A percentile compares a stretch with the other conserved stretches of the same genome.
phyloP scores from a whole-genome alignment of 2,888 invertebrate genomes.

The Gymnoscelis rufifasciata region DNA sequence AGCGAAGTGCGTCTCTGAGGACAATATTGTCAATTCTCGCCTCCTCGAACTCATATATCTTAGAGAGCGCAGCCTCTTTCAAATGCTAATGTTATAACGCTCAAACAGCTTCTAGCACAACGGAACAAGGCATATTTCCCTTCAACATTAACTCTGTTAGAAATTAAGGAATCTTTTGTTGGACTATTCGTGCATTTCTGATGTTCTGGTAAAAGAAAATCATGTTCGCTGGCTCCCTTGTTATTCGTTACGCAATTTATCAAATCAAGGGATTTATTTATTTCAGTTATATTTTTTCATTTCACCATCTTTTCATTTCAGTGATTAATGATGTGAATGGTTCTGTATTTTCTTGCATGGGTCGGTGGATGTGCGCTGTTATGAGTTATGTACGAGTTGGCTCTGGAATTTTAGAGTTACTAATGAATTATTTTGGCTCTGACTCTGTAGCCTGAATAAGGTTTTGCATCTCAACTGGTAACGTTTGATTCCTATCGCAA shows the following conservation, averaged over 20 bases:
- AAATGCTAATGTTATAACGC: constrained; percentile 43
- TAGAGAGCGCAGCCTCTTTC: constrained; percentile 44
- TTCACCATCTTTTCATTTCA: neutral
- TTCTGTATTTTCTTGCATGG: neutral
- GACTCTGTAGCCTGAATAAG: no score
- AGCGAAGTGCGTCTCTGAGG: constrained; percentile 40
- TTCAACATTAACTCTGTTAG: constrained; percentile 30
- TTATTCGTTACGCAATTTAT: constrained; percentile 18
- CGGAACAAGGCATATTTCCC: constrained; percentile 27
- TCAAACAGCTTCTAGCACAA: constrained; percentile 29
- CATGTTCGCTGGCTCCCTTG: constrained; percentile 25
- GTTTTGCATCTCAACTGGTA: no score
- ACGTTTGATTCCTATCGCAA: no score
- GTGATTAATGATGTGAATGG: neutral
- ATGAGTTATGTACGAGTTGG: no score
- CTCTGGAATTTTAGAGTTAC: no score
- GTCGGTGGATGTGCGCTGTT: no score
- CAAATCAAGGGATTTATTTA: neutral
- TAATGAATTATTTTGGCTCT: no score
- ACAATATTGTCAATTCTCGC: constrained; percentile 60
- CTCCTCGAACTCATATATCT: constrained; percentile 54
- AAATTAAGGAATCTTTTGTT: constrained; percentile 39
- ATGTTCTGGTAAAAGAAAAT: no score
- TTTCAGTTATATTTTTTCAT: no score
- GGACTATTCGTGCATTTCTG: constrained; percentile 38